Evolutionary conservation across 2,113 vertebrate species (phyloP), one percentile per base, ranked within the genome.

Genomic region (Esox niger): DNA sequence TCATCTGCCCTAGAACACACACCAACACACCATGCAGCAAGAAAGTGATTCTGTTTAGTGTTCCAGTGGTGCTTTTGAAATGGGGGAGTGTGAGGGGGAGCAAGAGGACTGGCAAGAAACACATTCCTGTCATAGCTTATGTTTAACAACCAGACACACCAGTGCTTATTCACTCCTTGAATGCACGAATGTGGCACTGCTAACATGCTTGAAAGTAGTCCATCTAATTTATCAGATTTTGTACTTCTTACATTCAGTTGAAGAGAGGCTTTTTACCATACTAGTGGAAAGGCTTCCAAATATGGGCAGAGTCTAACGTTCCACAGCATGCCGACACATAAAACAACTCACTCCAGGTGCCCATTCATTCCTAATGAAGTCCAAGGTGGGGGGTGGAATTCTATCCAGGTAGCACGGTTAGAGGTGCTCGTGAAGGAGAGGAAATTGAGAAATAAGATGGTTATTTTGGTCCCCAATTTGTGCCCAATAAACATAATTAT

Each of bases 371-470:
- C n/a, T n/a, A n/a, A n/a, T n/a, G n/a, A n/a, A n/a, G n/a, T n/a
- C n/a, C n/a, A n/a, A n/a, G n/a, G n/a, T n/a, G n/a, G n/a, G n/a
- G n/a, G n/a, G n/a, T n/a, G n/a, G n/a, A n/a, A n/a, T n/a, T n/a
- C n/a, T n/a, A n/a, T n/a, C n/a, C n/a, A n/a, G n/a, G n/a, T n/a
- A n/a, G n/a, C n/a, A n/a, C n/a, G n/a, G n/a, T n/a, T n/a, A n/a
- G n/a, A n/a, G n/a, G n/a, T n/a, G n/a, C n/a, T n/a, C n/a, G n/a
- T n/a, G n/a, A n/a, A n/a, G n/a, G 30, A 62, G 33, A 62, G 66
- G 73, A 69, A 62, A 57, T 68, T 74, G 82, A 83, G 84, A 89
- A 86, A 84, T 87, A 85, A 72, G 79, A n/a, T n/a, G n/a, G n/a
- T n/a, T n/a, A n/a, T n/a, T n/a, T n/a, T n/a, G n/a, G n/a, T n/a